Evolutionary conservation across 2,113 vertebrate genomes (phyloP).

Genomic region (Microtus montanus): DNA sequence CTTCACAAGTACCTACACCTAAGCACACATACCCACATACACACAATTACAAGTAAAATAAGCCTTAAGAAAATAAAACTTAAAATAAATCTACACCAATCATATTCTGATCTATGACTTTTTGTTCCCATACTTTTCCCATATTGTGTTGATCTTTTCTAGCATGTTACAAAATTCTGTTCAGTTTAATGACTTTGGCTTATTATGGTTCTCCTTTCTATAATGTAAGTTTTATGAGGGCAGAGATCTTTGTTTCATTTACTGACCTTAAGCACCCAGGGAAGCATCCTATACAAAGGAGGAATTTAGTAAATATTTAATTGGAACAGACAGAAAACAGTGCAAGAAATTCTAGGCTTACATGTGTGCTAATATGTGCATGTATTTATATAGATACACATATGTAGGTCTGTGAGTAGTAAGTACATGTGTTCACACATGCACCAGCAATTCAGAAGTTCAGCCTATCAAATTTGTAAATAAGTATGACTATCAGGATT

Average conservation of each 20-base stretch:
- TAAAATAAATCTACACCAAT: neutral
- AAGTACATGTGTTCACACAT: neutral
- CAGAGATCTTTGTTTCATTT: neutral
- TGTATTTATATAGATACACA: neutral
- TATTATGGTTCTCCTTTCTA: neutral
- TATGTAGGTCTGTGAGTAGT: rapidly evolving
- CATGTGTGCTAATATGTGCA: neutral
- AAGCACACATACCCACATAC: neutral
- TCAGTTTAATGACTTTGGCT: neutral
- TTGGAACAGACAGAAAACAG: no score
- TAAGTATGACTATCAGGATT: neutral
- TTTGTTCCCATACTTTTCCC: neutral
- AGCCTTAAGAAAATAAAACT: neutral
- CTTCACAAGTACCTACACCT: neutral
- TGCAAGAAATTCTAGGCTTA: neutral
- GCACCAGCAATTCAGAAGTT: neutral
- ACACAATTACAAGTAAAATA: neutral
- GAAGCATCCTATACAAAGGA: neutral
- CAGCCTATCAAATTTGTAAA: neutral
- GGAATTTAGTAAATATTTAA: neutral
- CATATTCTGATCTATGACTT: rapidly evolving
- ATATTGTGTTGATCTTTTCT: no score
- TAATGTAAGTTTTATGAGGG: neutral
- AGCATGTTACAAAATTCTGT: neutral
- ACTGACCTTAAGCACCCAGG: neutral